Conservation (phyloP, 2,888 invertebrate species). For the Patella depressa region DNA sequence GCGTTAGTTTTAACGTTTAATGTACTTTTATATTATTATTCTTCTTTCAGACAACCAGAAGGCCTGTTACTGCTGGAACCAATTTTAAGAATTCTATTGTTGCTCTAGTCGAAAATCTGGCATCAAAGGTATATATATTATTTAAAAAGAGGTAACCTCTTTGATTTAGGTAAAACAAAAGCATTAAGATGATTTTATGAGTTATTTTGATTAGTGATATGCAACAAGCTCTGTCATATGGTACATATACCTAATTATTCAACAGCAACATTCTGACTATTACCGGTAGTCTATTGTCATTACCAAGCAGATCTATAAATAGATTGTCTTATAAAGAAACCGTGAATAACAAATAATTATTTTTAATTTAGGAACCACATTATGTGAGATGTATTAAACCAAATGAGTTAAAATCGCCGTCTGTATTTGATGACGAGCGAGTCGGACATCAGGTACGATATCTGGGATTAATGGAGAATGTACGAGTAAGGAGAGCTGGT, state of each 20-base stretch:
- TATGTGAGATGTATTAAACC: conserved; percentile 98
- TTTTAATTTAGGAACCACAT: conserved; percentile 81
- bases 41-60: conserved; percentile 84
- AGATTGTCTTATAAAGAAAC: too few species aligned
- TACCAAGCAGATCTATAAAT: too few species aligned
- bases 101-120: conserved; percentile 87
- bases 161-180: conserved; percentile 82
- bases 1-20: too few species aligned
- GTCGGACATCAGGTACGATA: conserved; percentile 78
- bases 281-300: too few species aligned
- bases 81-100: conserved; percentile 96
- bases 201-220: too few species aligned
- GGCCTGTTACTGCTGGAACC: conserved; percentile 94
- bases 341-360: neutral
- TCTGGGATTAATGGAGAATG: conserved; percentile 94
- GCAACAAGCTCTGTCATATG: too few species aligned
- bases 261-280: too few species aligned
- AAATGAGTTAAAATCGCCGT: conserved; percentile 91
- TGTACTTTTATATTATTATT: too few species aligned
- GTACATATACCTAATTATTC: too few species aligned
- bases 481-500: conserved; percentile 94
- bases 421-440: conserved; percentile 87
- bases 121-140: conserved; percentile 78
- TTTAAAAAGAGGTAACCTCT: neutral
- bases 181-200: neutral